A percentile compares a stretch with the other conserved stretches of the same genome.
These are phyloP conservation scores for Asteroscopus sphinx DNA, from an alignment of 2,888 invertebrate genomes.

Conservation along the genomic window DNA sequence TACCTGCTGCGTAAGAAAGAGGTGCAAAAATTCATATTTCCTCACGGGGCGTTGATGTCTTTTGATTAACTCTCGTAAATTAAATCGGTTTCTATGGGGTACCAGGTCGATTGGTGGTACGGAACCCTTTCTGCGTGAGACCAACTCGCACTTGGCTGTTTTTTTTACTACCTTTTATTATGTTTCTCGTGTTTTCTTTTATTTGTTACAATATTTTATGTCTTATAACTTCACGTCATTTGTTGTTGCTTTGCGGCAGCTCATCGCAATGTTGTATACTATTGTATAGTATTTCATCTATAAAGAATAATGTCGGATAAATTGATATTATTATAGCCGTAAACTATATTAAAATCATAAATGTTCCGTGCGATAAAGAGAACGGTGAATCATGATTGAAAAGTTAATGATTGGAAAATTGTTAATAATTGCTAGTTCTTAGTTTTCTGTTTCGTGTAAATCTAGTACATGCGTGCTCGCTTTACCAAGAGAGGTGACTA, in stretches of 20 bases:
- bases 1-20: too few relatives aligned
- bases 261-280: too few relatives aligned
- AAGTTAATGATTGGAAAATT: background rate
- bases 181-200: background rate
- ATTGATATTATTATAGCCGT: background rate
- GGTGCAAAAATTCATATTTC: too few relatives aligned
- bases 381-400: background rate
- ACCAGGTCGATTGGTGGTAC: too few relatives aligned
- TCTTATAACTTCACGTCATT: background rate
- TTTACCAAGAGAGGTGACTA: too few relatives aligned
- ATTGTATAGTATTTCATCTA: background rate
- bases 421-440: background rate
- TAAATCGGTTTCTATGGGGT: too few relatives aligned
- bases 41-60: too few relatives aligned
- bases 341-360: background rate
- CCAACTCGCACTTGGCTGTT: too few relatives aligned
- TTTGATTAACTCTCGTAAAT: too few relatives aligned
- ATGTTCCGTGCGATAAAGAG: background rate
- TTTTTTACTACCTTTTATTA: too few relatives aligned
- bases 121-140: too few relatives aligned
- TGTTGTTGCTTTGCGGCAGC: background rate
- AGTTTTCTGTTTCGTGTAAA: background rate
- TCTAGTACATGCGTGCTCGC: too few relatives aligned
- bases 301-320: background rate
- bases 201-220: background rate